phyloP scores from a whole-genome alignment of 2,888 invertebrate genomes.

The Craniophora ligustri region DNA sequence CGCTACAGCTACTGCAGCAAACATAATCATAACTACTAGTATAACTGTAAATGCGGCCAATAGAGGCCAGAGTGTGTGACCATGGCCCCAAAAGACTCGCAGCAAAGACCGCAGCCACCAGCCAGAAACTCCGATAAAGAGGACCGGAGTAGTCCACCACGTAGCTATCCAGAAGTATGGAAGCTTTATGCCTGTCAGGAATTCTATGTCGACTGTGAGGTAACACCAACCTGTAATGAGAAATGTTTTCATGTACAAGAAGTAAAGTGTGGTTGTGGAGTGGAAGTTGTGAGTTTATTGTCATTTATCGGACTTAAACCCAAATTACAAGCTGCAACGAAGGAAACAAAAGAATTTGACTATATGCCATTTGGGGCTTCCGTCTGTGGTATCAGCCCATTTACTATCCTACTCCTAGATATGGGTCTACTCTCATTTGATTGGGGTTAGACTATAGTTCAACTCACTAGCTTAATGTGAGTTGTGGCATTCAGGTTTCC shows the following conservation, averaged over 20 bases:
- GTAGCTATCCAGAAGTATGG: constrained; percentile 76
- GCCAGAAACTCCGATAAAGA: constrained; percentile 75
- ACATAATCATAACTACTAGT: constrained; percentile 73
- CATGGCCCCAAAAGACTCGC: constrained; percentile 65
- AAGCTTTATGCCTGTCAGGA: constrained; percentile 77
- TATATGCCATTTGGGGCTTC: too few relatives aligned
- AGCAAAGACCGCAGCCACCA: constrained; percentile 81
- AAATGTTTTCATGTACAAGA: neutral
- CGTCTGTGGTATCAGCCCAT: too few relatives aligned
- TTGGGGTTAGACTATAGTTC: too few relatives aligned
- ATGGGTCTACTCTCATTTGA: too few relatives aligned
- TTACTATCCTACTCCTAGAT: too few relatives aligned
- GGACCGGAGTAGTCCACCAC: constrained; percentile 76
- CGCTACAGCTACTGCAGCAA: constrained; percentile 79
- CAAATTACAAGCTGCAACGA: too few relatives aligned
- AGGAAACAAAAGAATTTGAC: too few relatives aligned
- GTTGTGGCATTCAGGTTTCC: too few relatives aligned
- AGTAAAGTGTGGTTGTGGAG: too few relatives aligned
- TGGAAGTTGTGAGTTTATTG: too few relatives aligned
- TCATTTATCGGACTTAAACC: too few relatives aligned
- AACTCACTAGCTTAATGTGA: too few relatives aligned
- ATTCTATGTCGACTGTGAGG: constrained; percentile 79
- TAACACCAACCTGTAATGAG: constrained; percentile 77
- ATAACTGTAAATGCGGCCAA: constrained; percentile 72
- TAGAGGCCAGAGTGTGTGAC: constrained; percentile 74